Evolutionary conservation across 1,140 invertebrate genomes (phyloP).

Genomic region (Bombus waltoni): DNA sequence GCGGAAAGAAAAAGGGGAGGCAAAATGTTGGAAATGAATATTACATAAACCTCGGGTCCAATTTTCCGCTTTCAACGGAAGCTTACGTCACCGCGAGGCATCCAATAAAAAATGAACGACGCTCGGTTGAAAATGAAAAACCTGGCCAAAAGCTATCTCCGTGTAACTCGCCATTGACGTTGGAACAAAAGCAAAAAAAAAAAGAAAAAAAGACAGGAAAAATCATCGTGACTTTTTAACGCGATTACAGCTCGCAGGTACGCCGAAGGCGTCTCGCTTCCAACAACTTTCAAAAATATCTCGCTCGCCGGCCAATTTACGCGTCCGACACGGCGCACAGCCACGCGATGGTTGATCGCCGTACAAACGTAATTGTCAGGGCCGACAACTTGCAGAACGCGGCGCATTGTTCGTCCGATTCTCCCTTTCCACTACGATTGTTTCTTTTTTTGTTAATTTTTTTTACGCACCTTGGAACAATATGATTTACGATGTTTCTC

Average conservation of each 20-base stretch:
- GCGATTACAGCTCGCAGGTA: neutral
- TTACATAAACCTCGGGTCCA: slow-evolving; percentile 1
- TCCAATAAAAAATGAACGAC: neutral
- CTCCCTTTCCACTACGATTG: neutral
- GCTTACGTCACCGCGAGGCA: neutral
- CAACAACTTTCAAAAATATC: slow-evolving; percentile 9
- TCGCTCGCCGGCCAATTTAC: slow-evolving; percentile 72
- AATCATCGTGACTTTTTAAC: slow-evolving; percentile 26
- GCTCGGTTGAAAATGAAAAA: neutral
- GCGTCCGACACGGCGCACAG: slow-evolving; percentile 34
- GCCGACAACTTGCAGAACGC: neutral
- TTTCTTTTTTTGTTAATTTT: neutral
- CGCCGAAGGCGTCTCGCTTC: neutral
- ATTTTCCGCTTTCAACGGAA: neutral
- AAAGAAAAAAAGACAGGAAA: neutral
- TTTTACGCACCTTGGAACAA: neutral
- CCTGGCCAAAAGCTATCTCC: neutral
- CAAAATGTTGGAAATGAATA: slow-evolving; percentile 4
- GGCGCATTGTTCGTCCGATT: neutral
- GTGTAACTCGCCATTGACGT: neutral
- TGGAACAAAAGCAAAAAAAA: neutral
- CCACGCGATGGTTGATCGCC: slow-evolving; percentile 36
- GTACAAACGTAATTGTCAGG: neutral
- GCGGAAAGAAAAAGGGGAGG: neutral
- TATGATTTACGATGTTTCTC: neutral